Conservation (phyloP, 1,140 invertebrate species). For the Eriosoma lanigerum region DNA sequence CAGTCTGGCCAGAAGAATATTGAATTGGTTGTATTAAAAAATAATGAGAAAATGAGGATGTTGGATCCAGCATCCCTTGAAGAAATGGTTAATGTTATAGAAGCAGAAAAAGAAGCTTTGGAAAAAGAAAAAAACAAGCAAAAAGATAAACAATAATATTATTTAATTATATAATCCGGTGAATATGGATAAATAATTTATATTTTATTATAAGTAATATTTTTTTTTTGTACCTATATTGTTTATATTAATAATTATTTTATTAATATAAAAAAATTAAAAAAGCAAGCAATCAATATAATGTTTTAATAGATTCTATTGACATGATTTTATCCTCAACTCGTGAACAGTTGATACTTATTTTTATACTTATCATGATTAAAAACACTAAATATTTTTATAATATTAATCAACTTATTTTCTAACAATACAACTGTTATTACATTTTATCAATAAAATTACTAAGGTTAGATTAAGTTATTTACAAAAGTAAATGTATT, state of each 20-base stretch:
- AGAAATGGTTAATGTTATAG: slow-evolving; percentile 47
- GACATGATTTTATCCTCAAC: background rate
- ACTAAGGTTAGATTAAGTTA: no score
- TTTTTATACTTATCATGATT: no score
- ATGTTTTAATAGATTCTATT: background rate
- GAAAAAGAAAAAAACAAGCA: slow-evolving; percentile 49
- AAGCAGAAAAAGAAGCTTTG: slow-evolving; percentile 49
- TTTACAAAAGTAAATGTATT: no score
- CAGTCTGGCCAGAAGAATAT: slow-evolving; percentile 98
- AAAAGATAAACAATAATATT: slow-evolving; percentile 47
- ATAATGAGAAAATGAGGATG: slow-evolving; percentile 69
- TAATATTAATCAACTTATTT: no score
- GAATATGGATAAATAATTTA: background rate
- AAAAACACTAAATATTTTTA: no score
- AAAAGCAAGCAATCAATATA: background rate
- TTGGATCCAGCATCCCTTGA: slow-evolving; percentile 35
- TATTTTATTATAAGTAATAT: slow-evolving; percentile 12
- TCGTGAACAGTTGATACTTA: no score
- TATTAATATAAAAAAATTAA: background rate
- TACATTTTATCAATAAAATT: no score
- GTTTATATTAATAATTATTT: background rate
- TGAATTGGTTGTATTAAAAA: slow-evolving; percentile 94
- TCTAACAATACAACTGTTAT: no score
- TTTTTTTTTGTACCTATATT: slow-evolving; percentile 20
- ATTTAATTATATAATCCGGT: slow-evolving; percentile 14